A percentile compares a stretch with the other conserved stretches of the same genome.
phyloP scores from a whole-genome alignment of 2,113 vertebrate genomes.

The Rhynchomys soricoides region DNA sequence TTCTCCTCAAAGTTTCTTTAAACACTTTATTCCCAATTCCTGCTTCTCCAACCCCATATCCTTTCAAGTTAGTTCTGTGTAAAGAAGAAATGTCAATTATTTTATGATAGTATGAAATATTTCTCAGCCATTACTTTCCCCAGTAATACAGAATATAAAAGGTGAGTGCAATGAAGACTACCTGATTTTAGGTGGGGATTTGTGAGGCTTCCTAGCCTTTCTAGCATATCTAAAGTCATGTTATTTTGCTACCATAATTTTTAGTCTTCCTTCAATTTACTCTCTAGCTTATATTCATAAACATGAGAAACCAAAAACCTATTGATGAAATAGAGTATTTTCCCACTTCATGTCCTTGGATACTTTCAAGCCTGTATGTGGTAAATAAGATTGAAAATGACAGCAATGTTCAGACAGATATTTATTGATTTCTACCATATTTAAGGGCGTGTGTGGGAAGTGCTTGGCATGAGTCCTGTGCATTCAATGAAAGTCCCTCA shows the following conservation, averaged over 20 bases:
- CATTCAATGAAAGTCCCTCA: background rate
- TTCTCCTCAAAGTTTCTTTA: background rate
- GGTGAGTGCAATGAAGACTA: background rate
- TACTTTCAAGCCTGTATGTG: background rate
- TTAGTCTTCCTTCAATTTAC: background rate
- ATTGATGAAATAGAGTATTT: background rate
- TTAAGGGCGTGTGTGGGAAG: background rate
- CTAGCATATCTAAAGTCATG: background rate
- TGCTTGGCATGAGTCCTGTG: background rate
- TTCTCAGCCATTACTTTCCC: background rate
- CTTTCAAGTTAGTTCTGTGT: background rate
- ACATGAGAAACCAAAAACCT: background rate
- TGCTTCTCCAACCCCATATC: background rate
- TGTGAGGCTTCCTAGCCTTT: background rate
- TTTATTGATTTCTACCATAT: background rate
- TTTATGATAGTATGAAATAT: background rate
- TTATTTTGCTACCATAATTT: background rate
- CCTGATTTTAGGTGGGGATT: background rate
- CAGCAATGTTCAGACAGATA: background rate
- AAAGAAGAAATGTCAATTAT: background rate
- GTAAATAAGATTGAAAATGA: slow-evolving; percentile 35
- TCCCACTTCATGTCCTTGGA: background rate
- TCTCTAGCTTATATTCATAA: background rate
- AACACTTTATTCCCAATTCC: background rate
- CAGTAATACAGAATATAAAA: background rate